phyloP scores from a whole-genome alignment of 1,140 invertebrate genomes.

The Drosophila tsacasi region DNA sequence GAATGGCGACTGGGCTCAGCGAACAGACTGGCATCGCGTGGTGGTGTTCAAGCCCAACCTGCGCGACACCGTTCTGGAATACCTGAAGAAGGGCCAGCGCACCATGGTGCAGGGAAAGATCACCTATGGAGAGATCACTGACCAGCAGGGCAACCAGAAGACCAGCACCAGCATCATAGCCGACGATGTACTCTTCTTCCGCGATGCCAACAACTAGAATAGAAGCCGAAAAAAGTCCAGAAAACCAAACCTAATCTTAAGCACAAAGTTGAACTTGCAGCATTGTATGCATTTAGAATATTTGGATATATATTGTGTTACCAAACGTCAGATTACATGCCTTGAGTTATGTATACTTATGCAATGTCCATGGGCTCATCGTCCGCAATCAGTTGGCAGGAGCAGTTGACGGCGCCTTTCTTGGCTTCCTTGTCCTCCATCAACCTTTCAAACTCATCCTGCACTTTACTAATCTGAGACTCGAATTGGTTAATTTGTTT shows the following conservation, averaged over 20 bases:
- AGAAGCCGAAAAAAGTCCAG: neutral
- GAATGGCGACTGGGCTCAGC: constrained; percentile 91
- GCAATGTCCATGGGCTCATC: neutral
- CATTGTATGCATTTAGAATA: constrained; percentile 59
- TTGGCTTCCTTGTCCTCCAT: neutral
- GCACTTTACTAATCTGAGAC: neutral
- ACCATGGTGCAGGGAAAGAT: constrained; percentile 93
- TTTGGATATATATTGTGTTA: constrained; percentile 20
- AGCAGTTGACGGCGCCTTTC: neutral
- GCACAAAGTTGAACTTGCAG: constrained; percentile 65
- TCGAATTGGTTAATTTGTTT: constrained; percentile 29
- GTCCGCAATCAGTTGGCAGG: constrained; percentile 4
- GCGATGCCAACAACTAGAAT: constrained; percentile 64
- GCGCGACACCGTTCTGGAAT: constrained; percentile 91
- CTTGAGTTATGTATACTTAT: neutral
- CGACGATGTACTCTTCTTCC: constrained; percentile 94
- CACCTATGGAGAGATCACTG: constrained; percentile 94
- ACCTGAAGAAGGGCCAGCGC: constrained; percentile 94
- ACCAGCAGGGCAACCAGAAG: constrained; percentile 90
- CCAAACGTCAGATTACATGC: constrained; percentile 16
- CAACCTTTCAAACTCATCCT: constrained; percentile 11
- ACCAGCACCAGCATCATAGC: constrained; percentile 93
- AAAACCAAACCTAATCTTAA: constrained; percentile 51
- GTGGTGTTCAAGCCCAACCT: constrained; percentile 94
- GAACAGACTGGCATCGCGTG: constrained; percentile 96